A percentile compares a stretch with the other conserved stretches of the same genome.
These are phyloP conservation scores for Gila orcuttii DNA, from an alignment of 2,113 vertebrate species.

Conservation along the genomic window DNA sequence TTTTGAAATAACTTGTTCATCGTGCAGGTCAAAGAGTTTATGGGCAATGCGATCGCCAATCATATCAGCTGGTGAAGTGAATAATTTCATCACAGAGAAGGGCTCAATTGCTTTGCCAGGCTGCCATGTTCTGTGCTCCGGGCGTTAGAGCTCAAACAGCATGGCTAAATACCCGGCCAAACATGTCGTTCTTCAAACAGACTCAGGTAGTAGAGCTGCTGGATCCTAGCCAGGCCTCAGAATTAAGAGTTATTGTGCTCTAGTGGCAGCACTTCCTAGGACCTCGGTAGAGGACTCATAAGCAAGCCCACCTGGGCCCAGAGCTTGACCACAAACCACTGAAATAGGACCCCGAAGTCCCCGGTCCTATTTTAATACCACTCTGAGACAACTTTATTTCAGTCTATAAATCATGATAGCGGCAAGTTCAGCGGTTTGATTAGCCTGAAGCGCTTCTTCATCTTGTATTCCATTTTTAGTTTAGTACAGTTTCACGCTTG, in stretches of 20 bases:
- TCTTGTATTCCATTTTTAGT: slow-evolving; percentile 29
- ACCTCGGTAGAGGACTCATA: slow-evolving; percentile 66
- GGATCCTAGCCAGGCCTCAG: slow-evolving; percentile 73
- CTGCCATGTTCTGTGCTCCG: slow-evolving; percentile 65
- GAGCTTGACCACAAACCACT: slow-evolving; percentile 68
- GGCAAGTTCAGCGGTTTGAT: slow-evolving; percentile 25
- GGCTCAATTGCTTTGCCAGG: slow-evolving; percentile 72
- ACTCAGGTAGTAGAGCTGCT: slow-evolving; percentile 78
- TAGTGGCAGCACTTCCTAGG: slow-evolving; percentile 68
- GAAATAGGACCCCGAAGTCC: slow-evolving; percentile 70
- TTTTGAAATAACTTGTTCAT: not conserved
- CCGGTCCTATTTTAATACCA: slow-evolving; percentile 70
- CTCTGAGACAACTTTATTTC: slow-evolving; percentile 76
- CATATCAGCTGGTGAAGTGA: slow-evolving; percentile 41
- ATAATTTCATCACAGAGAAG: slow-evolving; percentile 71
- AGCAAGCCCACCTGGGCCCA: slow-evolving; percentile 68
- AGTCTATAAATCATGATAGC: slow-evolving; percentile 73
- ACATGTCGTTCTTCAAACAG: slow-evolving; percentile 82
- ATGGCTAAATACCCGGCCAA: slow-evolving; percentile 80
- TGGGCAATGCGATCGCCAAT: slow-evolving; percentile 23
- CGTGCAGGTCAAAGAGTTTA: slow-evolving; percentile 27
- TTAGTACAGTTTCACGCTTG: slow-evolving; percentile 53
- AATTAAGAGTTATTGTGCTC: slow-evolving; percentile 77
- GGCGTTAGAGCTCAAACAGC: slow-evolving; percentile 77
- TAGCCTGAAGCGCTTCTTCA: slow-evolving; percentile 22